Evolutionary conservation across 2,888 invertebrate genomes (phyloP).

Genomic region (Tetragnatha montana): DNA sequence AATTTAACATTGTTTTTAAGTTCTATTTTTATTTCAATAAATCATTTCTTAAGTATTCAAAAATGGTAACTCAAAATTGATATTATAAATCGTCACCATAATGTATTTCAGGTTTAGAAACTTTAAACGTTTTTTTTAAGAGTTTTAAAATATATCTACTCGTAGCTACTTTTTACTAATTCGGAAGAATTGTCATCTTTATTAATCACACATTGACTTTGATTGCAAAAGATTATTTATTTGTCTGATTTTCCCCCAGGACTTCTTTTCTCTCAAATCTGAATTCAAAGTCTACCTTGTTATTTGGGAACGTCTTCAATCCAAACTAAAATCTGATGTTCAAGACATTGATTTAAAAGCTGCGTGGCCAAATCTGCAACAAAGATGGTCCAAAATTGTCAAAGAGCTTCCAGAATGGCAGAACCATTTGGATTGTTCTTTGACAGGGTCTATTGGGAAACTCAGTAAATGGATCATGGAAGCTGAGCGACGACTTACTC

Average conservation of each 20-base stretch:
- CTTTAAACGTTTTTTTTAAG: too few species aligned
- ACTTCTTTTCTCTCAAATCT: slow-evolving; percentile 85
- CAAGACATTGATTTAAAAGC: slow-evolving; percentile 76
- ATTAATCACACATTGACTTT: slow-evolving; percentile 17
- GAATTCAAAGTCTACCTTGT: slow-evolving; percentile 85
- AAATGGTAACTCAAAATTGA: too few species aligned
- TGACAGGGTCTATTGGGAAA: slow-evolving; percentile 90
- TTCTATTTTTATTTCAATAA: too few species aligned
- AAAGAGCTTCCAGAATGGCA: slow-evolving; percentile 88
- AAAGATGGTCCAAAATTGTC: slow-evolving; percentile 88
- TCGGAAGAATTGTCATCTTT: not conserved
- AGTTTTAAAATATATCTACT: too few species aligned
- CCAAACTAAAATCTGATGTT: slow-evolving; percentile 84
- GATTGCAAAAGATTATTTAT: too few species aligned
- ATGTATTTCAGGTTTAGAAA: too few species aligned
- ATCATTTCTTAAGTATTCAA: too few species aligned
- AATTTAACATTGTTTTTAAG: too few species aligned
- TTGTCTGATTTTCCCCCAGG: slow-evolving; percentile 78
- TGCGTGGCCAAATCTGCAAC: slow-evolving; percentile 89
- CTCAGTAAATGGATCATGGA: slow-evolving; percentile 93
- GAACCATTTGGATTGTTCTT: slow-evolving; percentile 88
- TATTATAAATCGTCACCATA: too few species aligned
- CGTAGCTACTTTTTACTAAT: too few species aligned
- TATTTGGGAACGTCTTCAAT: slow-evolving; percentile 86
- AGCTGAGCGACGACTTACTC: slow-evolving; percentile 87